These are phyloP conservation scores for Drosophila takahashii DNA, from an alignment of 1,140 invertebrate species.

Conservation along the genomic window DNA sequence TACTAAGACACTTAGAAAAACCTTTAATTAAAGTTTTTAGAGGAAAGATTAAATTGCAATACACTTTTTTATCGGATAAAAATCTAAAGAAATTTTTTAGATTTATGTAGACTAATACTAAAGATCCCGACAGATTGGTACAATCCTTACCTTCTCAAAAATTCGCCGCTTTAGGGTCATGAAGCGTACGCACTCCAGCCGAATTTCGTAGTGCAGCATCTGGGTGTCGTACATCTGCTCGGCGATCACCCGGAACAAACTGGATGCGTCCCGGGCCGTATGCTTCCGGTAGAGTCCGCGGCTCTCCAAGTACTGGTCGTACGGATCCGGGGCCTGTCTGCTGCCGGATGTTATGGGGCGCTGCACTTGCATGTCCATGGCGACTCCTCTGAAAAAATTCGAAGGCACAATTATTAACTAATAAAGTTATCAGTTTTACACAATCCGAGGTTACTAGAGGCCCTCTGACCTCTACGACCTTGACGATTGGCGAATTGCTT, in stretches of 20 bases:
- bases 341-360: conserved; percentile 83
- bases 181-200: conserved; percentile 90
- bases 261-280: conserved; percentile 92
- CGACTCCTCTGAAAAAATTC: background rate
- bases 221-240: conserved; percentile 94
- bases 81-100: too few species aligned
- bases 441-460: background rate
- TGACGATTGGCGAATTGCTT: background rate
- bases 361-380: conserved; percentile 28
- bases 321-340: conserved; percentile 84
- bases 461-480: background rate
- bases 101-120: too few species aligned
- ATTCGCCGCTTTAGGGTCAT: conserved; percentile 87
- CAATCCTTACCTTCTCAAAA: conserved; percentile 84
- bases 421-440: background rate
- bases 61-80: too few species aligned
- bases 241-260: conserved; percentile 92
- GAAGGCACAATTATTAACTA: background rate
- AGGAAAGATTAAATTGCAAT: too few species aligned
- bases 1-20: too few species aligned
- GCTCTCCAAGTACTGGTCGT: conserved; percentile 91
- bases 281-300: conserved; percentile 93
- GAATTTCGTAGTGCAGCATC: conserved; percentile 89
- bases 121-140: background rate
- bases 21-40: too few species aligned